These are phyloP conservation scores for Sander lucioperca DNA, from an alignment of 2,113 vertebrate species.

Conservation along the genomic window DNA sequence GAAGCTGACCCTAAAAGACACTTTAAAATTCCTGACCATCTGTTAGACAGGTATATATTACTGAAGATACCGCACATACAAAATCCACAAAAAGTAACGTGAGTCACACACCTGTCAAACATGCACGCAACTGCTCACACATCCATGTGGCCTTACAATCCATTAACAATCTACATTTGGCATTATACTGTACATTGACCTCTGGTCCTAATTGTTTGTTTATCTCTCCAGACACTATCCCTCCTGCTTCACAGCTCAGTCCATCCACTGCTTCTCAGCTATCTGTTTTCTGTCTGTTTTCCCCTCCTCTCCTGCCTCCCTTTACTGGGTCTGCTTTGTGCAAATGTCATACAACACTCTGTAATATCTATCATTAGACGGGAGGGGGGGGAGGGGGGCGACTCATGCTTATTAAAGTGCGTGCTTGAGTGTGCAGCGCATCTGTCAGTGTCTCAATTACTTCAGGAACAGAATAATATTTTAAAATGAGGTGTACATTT, in stretches of 20 bases:
- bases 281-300: slow-evolving; percentile 7
- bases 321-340: slow-evolving; percentile 70
- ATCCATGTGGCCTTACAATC: background rate
- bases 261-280: slow-evolving; percentile 50
- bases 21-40: background rate
- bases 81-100: background rate
- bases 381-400: slow-evolving; percentile 2
- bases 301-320: background rate
- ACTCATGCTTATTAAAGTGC: slow-evolving; percentile 66
- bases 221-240: slow-evolving; percentile 46
- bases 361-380: slow-evolving; percentile 68
- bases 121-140: background rate
- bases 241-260: slow-evolving; percentile 36
- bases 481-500: slow-evolving; percentile 7
- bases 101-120: slow-evolving; percentile 17
- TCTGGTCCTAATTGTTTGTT: slow-evolving; percentile 65
- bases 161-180: slow-evolving; percentile 10
- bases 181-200: slow-evolving; percentile 29
- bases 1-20: slow-evolving; percentile 25
- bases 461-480: slow-evolving; percentile 12
- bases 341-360: slow-evolving; percentile 78
- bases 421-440: slow-evolving; percentile 39
- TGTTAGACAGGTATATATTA: slow-evolving; percentile 6
- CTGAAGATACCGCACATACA: background rate
- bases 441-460: slow-evolving; percentile 46